Conservation (phyloP, 2,113 vertebrate genomes). For the Gopherus evgoodei region DNA sequence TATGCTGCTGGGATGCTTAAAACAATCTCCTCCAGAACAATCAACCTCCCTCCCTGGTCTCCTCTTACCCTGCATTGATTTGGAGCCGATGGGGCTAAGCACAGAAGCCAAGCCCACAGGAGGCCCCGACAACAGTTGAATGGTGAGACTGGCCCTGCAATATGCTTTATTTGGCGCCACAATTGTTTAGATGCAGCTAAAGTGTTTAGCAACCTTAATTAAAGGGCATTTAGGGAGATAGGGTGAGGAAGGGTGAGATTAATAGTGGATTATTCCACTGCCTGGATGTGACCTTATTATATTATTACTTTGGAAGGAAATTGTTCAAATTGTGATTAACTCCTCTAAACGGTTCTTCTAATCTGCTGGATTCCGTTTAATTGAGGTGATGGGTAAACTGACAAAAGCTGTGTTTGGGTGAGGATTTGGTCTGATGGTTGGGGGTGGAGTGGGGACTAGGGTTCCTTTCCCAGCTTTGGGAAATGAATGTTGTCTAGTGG, state of each 20-base stretch:
- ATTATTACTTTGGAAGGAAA: constrained; percentile 50
- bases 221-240: constrained; percentile 69
- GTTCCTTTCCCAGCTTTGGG: neutral
- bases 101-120: no score
- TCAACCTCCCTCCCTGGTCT: neutral
- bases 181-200: constrained; percentile 27
- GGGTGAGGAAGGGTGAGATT: constrained; percentile 64
- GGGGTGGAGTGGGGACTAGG: rapidly evolving
- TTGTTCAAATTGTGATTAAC: constrained; percentile 34
- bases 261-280: constrained; percentile 62
- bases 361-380: constrained; percentile 60
- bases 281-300: constrained; percentile 66
- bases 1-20: constrained; percentile 66
- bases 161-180: constrained; percentile 13
- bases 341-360: constrained; percentile 52
- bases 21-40: constrained; percentile 29
- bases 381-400: constrained; percentile 30
- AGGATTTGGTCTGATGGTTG: neutral
- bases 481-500: neutral
- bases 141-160: constrained; percentile 15
- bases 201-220: constrained; percentile 72
- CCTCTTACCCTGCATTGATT: neutral
- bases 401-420: neutral
- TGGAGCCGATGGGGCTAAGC: neutral
- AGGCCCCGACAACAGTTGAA: neutral